These are phyloP conservation scores for Podiceps cristatus DNA, from an alignment of 2,113 vertebrate species.

Conservation along the genomic window DNA sequence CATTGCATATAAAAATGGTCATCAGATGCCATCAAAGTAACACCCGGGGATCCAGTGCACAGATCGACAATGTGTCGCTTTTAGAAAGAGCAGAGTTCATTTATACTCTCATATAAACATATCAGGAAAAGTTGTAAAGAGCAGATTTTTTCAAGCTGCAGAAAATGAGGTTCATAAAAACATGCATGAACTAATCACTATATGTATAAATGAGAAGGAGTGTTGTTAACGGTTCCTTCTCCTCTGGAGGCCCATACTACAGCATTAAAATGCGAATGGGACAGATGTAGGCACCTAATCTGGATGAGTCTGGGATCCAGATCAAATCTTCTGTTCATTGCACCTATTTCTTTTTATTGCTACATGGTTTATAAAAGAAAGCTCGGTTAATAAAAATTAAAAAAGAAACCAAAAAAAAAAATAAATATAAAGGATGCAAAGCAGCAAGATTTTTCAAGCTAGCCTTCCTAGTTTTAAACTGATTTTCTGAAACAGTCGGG, in stretches of 20 bases:
- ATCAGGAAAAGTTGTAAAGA: not conserved
- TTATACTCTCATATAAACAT: not conserved
- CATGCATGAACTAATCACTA: not conserved
- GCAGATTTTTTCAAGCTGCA: slow-evolving; percentile 17
- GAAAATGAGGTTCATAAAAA: slow-evolving; percentile 28
- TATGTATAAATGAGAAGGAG: not conserved
- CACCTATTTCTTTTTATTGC: slow-evolving; percentile 7
- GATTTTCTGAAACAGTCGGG: not conserved
- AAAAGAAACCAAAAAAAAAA: not conserved
- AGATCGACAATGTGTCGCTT: not conserved
- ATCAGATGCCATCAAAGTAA: not conserved
- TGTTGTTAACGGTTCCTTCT: not conserved
- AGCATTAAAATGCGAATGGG: not conserved
- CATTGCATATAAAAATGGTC: not conserved
- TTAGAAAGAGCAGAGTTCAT: not conserved
- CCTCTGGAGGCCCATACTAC: not conserved
- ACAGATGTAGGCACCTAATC: slow-evolving; percentile 1
- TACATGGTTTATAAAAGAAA: not conserved
- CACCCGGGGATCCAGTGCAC: not conserved
- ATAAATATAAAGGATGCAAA: not conserved
- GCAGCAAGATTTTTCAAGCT: not conserved
- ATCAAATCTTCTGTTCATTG: not conserved
- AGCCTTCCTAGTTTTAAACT: not conserved
- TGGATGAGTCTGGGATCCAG: not conserved
- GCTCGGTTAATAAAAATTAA: not conserved